phyloP scores from a whole-genome alignment of 2,113 vertebrate genomes.

The Daphoenositta chrysoptera region DNA sequence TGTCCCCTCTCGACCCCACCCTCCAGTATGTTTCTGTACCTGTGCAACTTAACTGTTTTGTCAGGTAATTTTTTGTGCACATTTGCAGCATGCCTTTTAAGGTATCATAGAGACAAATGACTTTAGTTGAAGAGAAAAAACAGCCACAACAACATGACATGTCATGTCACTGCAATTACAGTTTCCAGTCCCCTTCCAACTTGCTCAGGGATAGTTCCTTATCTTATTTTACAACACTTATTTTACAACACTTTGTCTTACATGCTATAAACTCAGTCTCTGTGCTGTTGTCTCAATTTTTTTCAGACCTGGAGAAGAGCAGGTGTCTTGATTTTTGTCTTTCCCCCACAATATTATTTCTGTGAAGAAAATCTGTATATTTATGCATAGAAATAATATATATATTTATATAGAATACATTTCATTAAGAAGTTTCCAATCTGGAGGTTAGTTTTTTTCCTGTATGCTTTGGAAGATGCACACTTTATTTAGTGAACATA shows the following conservation, averaged over 20 bases:
- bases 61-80: not conserved
- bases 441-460: not conserved
- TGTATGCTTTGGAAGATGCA: not conserved
- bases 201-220: not conserved
- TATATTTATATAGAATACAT: not conserved
- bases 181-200: not conserved
- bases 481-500: not conserved
- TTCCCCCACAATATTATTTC: rapidly evolving
- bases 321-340: not conserved
- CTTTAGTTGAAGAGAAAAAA: not conserved
- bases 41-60: not conserved
- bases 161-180: not conserved
- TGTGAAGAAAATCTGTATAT: not conserved
- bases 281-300: not conserved
- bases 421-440: not conserved
- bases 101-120: not conserved
- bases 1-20: no score
- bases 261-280: not conserved
- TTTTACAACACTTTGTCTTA: not conserved
- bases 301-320: not conserved
- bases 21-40: not conserved
- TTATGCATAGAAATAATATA: not conserved
- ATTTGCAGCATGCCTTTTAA: not conserved
- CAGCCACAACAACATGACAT: not conserved
- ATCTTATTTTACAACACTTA: not conserved